phyloP scores from a whole-genome alignment of 2,888 invertebrate genomes.

The Siphlonurus alternatus region DNA sequence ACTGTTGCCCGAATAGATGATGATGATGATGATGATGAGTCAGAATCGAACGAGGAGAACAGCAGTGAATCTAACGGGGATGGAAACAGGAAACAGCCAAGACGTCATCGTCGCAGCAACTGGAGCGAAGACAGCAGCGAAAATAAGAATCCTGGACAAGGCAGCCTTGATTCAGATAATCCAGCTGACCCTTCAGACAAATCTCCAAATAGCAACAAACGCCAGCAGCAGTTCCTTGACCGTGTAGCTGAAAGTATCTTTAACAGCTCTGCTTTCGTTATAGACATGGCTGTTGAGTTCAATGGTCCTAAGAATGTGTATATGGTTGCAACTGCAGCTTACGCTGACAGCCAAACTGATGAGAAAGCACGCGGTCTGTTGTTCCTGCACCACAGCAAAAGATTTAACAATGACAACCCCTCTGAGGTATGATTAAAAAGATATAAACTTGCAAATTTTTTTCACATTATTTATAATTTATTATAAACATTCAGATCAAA shows the following conservation, averaged over 20 bases:
- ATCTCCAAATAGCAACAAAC: conserved; percentile 28
- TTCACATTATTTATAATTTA: no score
- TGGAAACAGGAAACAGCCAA: not conserved
- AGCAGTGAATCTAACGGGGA: not conserved
- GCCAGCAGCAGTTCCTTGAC: conserved; percentile 34
- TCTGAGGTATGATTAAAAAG: no score
- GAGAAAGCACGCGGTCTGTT: conserved; percentile 34
- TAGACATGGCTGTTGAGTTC: conserved; percentile 37
- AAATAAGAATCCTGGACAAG: no score
- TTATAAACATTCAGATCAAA: no score
- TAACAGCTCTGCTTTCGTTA: conserved; percentile 29
- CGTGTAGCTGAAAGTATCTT: conserved; percentile 31
- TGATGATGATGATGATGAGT: conserved; percentile 3
- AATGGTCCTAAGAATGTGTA: conserved; percentile 33
- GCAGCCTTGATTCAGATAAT: no score
- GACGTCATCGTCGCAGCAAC: no score
- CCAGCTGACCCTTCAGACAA: conserved; percentile 8
- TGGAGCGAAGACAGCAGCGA: no score
- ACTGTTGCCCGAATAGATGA: no score
- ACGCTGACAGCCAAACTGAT: conserved; percentile 37
- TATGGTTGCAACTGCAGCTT: conserved; percentile 35
- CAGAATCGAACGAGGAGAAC: not conserved
- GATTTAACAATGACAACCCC: not conserved
- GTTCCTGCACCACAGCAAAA: conserved; percentile 28
- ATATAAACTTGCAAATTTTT: no score